These are phyloP conservation scores for Ichneumoninae sp. DNA, from an alignment of 2,888 invertebrate species.

Conservation along the genomic window DNA sequence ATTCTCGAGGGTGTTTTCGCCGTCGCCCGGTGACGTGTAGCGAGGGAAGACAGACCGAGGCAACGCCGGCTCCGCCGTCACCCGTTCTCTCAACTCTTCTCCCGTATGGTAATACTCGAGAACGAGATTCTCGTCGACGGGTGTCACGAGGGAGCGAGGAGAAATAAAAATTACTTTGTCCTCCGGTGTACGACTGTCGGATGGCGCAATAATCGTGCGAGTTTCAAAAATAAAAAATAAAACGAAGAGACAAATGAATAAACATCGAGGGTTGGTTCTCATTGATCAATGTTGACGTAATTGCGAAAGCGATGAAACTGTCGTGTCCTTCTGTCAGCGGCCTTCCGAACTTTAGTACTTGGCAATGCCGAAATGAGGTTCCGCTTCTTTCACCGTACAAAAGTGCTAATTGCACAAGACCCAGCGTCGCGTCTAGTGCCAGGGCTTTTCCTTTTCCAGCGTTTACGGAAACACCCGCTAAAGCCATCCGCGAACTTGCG, in stretches of 20 bases:
- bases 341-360: background rate
- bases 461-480: too few species aligned
- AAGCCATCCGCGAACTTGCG: too few species aligned
- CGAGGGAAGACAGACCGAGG: constrained; percentile 30
- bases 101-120: constrained; percentile 46
- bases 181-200: background rate
- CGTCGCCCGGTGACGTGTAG: constrained; percentile 41
- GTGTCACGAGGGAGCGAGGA: constrained; percentile 46
- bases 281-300: too few species aligned
- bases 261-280: too few species aligned
- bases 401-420: too few species aligned
- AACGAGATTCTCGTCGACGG: constrained; percentile 58
- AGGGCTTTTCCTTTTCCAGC: too few species aligned
- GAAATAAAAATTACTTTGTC: constrained; percentile 51
- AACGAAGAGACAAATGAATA: background rate
- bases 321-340: background rate
- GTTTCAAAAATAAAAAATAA: background rate
- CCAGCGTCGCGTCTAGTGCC: too few species aligned
- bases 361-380: too few species aligned
- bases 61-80: background rate
- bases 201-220: background rate
- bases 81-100: constrained; percentile 26
- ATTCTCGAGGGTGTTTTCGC: constrained; percentile 60
- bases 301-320: background rate
- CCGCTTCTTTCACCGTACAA: too few species aligned